A percentile compares a stretch with the other conserved stretches of the same genome.
Conservation (phyloP, 2,888 invertebrate genomes). For the Drosophila aldrichi region DNA sequence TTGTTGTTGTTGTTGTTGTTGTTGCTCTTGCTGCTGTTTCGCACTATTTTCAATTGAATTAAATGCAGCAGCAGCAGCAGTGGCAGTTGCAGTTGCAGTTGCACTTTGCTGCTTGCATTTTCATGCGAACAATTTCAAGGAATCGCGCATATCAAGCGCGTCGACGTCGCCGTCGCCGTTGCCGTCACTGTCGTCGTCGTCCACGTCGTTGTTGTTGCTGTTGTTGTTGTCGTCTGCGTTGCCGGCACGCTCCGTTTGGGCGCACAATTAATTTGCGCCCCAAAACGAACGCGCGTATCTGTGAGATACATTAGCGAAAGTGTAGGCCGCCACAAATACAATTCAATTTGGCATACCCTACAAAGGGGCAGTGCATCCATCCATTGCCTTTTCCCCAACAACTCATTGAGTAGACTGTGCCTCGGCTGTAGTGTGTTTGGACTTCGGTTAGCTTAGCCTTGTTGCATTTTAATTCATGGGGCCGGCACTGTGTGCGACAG, state of each 20-base stretch:
- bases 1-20: slow-evolving; percentile 25
- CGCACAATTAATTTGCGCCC: slow-evolving; percentile 84
- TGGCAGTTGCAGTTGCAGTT: slow-evolving; percentile 30
- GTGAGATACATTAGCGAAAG: slow-evolving; percentile 79
- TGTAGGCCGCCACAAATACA: slow-evolving; percentile 74
- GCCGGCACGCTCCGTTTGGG: slow-evolving; percentile 84
- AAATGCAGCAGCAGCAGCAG: slow-evolving; percentile 54
- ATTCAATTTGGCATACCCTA: slow-evolving; percentile 74
- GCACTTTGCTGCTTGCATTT: slow-evolving; percentile 61
- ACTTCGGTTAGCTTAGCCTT: slow-evolving; percentile 25
- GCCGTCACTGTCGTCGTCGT: slow-evolving; percentile 19
- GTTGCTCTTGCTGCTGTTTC: slow-evolving; percentile 60
- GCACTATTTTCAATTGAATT: slow-evolving; percentile 82
- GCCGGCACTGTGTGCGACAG: slow-evolving; percentile 63
- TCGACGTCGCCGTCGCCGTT: slow-evolving; percentile 71
- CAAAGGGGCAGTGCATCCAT: background rate
- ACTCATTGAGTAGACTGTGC: background rate
- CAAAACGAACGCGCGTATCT: slow-evolving; percentile 77
- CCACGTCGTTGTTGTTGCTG: background rate
- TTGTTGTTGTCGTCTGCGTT: slow-evolving; percentile 26
- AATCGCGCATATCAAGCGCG: slow-evolving; percentile 85
- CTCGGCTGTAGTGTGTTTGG: slow-evolving; percentile 27
- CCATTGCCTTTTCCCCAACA: accelerated
- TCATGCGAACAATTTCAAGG: slow-evolving; percentile 84
- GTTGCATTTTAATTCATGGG: slow-evolving; percentile 77